Conservation (phyloP, 2,797 vertebrate species). For the Propithecus perrieri region DNA sequence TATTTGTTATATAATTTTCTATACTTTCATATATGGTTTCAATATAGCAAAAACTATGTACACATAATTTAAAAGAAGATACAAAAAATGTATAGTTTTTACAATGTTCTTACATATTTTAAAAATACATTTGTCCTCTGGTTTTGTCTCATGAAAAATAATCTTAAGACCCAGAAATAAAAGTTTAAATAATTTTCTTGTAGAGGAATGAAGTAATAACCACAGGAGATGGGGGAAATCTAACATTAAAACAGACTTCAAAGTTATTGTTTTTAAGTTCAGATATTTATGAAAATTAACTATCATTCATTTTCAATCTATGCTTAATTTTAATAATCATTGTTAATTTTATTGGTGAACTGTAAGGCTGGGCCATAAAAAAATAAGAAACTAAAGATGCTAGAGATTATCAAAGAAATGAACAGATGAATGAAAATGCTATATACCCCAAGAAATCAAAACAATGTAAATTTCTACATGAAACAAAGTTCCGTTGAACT, state of each 20-base stretch:
- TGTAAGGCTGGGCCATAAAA: neutral
- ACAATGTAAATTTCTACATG: neutral
- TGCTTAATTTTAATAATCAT: neutral
- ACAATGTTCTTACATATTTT: neutral
- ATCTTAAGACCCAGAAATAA: neutral
- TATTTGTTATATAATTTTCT: neutral
- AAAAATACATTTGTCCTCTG: neutral
- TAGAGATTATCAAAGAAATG: neutral
- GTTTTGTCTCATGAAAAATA: neutral
- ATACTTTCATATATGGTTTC: neutral
- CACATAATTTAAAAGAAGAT: neutral
- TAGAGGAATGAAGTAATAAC: neutral
- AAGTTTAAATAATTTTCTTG: neutral
- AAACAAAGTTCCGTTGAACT: neutral
- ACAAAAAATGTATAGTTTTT: neutral
- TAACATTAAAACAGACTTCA: neutral
- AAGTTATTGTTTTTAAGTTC: neutral
- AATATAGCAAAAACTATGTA: neutral
- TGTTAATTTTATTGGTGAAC: neutral
- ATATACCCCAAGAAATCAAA: neutral
- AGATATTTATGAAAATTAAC: neutral
- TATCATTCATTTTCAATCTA: neutral
- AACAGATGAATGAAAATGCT: neutral
- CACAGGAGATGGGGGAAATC: neutral
- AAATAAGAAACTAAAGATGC: neutral